A percentile compares a stretch with the other conserved stretches of the same genome.
phyloP scores from a whole-genome alignment of 2,888 invertebrate species.

The Acleris holmiana region DNA sequence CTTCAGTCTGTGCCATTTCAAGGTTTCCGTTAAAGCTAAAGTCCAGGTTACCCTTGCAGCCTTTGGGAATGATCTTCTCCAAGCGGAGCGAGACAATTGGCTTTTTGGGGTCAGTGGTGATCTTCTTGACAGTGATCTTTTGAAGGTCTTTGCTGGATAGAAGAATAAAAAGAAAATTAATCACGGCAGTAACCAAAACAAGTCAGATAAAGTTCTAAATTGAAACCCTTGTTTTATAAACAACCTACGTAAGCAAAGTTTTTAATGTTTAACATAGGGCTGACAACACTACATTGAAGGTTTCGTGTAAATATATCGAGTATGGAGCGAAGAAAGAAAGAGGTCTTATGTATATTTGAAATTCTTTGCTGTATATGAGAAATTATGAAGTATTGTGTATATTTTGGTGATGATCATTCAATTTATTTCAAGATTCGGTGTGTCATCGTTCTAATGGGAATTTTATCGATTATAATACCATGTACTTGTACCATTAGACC shows the following conservation, averaged over 20 bases:
- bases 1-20: constrained; percentile 86
- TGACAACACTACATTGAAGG: too few relatives aligned
- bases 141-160: constrained; percentile 51
- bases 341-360: too few relatives aligned
- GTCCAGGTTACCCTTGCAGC: constrained; percentile 85
- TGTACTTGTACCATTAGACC: background rate
- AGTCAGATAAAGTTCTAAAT: too few relatives aligned
- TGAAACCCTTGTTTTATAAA: too few relatives aligned
- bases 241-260: too few relatives aligned
- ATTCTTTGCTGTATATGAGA: too few relatives aligned
- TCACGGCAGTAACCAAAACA: too few relatives aligned
- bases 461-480: constrained; percentile 2
- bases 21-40: constrained; percentile 87
- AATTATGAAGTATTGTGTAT: too few relatives aligned
- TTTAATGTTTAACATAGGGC: too few relatives aligned
- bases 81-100: constrained; percentile 85
- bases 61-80: constrained; percentile 82
- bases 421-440: background rate
- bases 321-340: too few relatives aligned
- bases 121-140: constrained; percentile 62
- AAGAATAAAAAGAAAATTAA: constrained; percentile 2
- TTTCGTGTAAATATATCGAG: too few relatives aligned
- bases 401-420: too few relatives aligned
- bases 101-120: constrained; percentile 84
- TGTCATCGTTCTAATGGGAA: constrained; percentile 7